These are phyloP conservation scores for Mercenaria mercenaria DNA, from an alignment of 1,140 invertebrate species.

Conservation along the genomic window DNA sequence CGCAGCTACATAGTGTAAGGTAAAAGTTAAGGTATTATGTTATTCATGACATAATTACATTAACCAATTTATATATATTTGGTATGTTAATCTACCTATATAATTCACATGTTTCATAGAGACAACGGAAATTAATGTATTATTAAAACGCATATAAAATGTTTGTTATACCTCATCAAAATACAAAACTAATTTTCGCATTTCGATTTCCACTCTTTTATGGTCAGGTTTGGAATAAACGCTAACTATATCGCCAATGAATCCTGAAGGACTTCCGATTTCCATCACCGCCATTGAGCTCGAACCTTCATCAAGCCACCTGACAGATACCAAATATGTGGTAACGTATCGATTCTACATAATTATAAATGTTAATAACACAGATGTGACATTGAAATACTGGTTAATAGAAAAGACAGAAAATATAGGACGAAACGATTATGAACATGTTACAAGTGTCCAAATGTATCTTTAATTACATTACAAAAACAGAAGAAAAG, in stretches of 20 bases:
- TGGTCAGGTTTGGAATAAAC: constrained; percentile 86
- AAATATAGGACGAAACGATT: no score
- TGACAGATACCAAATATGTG: constrained; percentile 31
- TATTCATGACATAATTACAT: no score
- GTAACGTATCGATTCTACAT: no score
- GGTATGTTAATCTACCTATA: no score
- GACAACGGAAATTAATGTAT: no score
- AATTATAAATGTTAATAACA: background rate
- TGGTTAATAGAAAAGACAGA: background rate
- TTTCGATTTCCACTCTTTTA: constrained; percentile 92
- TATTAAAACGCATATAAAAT: no score
- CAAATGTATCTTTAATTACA: no score
- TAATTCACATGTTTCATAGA: no score
- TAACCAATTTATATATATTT: background rate
- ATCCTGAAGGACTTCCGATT: constrained; percentile 75
- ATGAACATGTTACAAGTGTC: no score
- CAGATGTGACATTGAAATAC: background rate
- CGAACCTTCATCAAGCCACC: constrained; percentile 69
- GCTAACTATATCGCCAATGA: constrained; percentile 65
- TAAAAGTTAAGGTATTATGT: no score
- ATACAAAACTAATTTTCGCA: constrained; percentile 92
- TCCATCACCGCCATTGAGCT: constrained; percentile 78
- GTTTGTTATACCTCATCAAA: constrained; percentile 89
- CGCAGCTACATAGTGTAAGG: no score
- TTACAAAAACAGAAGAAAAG: no score